phyloP scores from a whole-genome alignment of 1,140 invertebrate genomes.

The Lasioglossum baleicum region DNA sequence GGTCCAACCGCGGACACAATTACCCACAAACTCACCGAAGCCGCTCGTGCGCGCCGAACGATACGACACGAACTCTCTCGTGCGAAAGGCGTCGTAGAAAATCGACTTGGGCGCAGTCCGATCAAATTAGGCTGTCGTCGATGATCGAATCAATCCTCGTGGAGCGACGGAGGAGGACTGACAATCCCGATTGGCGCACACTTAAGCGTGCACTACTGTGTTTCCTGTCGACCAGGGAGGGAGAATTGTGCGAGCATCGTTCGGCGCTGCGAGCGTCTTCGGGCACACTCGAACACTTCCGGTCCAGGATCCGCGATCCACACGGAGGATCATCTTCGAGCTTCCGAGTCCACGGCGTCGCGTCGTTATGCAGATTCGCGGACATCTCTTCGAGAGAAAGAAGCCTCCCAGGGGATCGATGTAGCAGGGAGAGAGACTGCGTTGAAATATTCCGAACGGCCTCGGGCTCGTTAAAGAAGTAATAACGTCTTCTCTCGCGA shows the following conservation, averaged over 20 bases:
- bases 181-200: too few species aligned
- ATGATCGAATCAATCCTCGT: too few species aligned
- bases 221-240: too few species aligned
- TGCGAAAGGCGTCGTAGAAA: too few species aligned
- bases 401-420: background rate
- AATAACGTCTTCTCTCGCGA: background rate
- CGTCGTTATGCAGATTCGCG: constrained; percentile 8
- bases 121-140: background rate
- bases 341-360: background rate
- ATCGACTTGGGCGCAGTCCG: background rate
- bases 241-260: background rate
- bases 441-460: background rate
- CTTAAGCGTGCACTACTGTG: too few species aligned
- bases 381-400: background rate
- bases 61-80: background rate
- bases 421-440: background rate
- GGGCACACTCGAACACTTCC: background rate
- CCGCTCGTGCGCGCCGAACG: background rate
- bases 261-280: background rate
- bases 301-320: background rate
- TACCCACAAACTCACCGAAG: background rate
- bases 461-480: constrained; percentile 14
- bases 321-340: constrained; percentile 8
- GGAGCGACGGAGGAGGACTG: too few species aligned
- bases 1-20: background rate